These are phyloP conservation scores for Psittacula cyanocephala DNA, from an alignment of 2,113 vertebrate genomes.

Conservation along the genomic window DNA sequence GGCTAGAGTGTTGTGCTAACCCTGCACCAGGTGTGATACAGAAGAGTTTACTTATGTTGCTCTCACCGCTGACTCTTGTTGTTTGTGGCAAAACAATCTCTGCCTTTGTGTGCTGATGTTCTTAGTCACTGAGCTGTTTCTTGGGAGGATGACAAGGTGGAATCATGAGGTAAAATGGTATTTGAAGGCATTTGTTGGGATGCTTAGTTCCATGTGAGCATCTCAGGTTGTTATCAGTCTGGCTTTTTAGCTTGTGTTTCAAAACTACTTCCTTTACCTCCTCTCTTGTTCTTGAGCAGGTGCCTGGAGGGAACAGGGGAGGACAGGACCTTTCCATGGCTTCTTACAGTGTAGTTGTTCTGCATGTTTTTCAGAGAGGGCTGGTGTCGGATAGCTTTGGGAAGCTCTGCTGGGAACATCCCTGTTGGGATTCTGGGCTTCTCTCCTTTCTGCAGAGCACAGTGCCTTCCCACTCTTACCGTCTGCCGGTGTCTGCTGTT, in stretches of 20 bases:
- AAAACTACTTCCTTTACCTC: neutral
- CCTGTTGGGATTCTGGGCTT: neutral
- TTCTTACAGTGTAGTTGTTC: neutral
- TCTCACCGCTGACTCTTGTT: neutral
- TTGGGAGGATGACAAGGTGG: neutral
- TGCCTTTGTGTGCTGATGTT: neutral
- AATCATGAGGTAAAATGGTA: neutral
- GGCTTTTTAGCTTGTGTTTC: neutral
- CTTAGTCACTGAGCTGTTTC: neutral
- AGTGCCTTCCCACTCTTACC: neutral
- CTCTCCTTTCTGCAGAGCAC: neutral
- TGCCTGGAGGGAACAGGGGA: neutral
- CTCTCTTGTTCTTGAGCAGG: neutral
- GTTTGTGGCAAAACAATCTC: neutral
- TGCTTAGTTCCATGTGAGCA: neutral
- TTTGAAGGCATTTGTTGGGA: neutral
- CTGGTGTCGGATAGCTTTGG: fast-evolving
- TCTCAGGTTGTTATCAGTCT: neutral
- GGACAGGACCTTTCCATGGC: neutral
- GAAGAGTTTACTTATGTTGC: neutral
- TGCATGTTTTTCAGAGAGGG: neutral
- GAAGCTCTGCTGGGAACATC: neutral
- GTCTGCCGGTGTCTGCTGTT: neutral
- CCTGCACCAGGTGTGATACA: neutral
- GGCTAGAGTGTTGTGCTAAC: neutral